A percentile compares a stretch with the other conserved stretches of the same genome.
phyloP scores from a whole-genome alignment of 2,113 vertebrate species.

The Falcunculus frontatus region DNA sequence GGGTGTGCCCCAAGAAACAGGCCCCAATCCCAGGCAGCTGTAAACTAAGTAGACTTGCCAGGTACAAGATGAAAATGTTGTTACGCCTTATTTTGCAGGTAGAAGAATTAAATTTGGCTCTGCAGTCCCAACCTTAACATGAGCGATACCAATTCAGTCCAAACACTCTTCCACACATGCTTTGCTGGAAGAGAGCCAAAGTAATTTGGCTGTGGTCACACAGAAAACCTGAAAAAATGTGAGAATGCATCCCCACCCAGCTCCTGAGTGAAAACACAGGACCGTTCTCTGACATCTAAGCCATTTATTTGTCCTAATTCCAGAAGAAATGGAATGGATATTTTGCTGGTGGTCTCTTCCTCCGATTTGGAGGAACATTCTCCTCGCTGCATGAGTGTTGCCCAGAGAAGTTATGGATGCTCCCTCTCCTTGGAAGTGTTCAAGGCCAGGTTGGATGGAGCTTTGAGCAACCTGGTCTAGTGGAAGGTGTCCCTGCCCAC shows the following conservation, averaged over 20 bases:
- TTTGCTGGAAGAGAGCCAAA: background rate
- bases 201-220: background rate
- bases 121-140: background rate
- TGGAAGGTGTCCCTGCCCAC: background rate
- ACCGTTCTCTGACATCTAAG: background rate
- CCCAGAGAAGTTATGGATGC: background rate
- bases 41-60: background rate
- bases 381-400: background rate
- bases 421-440: background rate
- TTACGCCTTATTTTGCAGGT: background rate
- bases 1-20: background rate
- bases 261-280: background rate
- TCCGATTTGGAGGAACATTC: background rate
- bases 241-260: background rate
- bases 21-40: background rate
- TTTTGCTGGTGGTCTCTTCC: background rate
- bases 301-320: background rate
- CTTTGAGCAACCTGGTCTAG: background rate
- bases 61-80: background rate
- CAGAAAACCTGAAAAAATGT: background rate
- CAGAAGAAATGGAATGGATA: background rate
- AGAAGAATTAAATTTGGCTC: background rate
- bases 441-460: background rate
- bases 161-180: rapidly evolving
- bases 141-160: background rate